A percentile compares a stretch with the other conserved stretches of the same genome.
Conservation (phyloP, 2,888 invertebrate species). For the Masnerella sp. region DNA sequence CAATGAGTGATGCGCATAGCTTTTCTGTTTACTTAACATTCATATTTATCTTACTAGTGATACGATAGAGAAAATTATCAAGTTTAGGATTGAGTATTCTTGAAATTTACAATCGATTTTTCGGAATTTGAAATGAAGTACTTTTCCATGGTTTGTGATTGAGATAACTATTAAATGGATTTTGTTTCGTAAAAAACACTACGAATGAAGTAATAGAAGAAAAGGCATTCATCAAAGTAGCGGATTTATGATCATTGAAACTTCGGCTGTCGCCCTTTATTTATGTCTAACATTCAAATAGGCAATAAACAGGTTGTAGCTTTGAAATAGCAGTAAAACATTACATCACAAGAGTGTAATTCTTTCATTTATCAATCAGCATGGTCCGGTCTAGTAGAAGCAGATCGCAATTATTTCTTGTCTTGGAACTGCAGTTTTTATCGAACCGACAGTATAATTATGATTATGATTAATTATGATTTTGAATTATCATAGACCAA, state of each 20-base stretch:
- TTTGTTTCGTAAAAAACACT: constrained; percentile 8
- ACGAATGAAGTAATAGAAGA: constrained; percentile 35
- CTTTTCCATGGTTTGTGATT: too few species aligned
- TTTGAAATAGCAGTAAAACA: constrained; percentile 14
- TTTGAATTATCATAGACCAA: too few species aligned
- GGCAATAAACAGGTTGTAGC: constrained; percentile 26
- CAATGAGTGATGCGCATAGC: constrained; percentile 61
- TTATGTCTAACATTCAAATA: constrained; percentile 23
- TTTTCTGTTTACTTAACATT: constrained; percentile 60
- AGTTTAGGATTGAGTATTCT: too few species aligned
- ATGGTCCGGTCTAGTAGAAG: background rate
- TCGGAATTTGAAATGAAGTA: background rate
- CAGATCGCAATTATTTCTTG: constrained; percentile 15
- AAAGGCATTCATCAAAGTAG: constrained; percentile 35
- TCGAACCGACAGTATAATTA: constrained; percentile 20
- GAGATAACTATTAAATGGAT: constrained; percentile 30
- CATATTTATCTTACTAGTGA: constrained; percentile 38
- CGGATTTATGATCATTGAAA: constrained; percentile 26
- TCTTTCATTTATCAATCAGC: constrained; percentile 35
- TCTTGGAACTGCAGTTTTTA: background rate
- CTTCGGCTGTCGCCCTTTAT: constrained; percentile 24
- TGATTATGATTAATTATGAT: too few species aligned
- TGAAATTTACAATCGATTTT: constrained; percentile 22
- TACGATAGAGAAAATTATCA: too few species aligned
- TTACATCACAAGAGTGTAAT: constrained; percentile 9